Evolutionary conservation across 92 coral and sea anemone genomes (phyloP), one percentile per base, ranked within the genome.

Genomic region (Micromussa lordhowensis): DNA sequence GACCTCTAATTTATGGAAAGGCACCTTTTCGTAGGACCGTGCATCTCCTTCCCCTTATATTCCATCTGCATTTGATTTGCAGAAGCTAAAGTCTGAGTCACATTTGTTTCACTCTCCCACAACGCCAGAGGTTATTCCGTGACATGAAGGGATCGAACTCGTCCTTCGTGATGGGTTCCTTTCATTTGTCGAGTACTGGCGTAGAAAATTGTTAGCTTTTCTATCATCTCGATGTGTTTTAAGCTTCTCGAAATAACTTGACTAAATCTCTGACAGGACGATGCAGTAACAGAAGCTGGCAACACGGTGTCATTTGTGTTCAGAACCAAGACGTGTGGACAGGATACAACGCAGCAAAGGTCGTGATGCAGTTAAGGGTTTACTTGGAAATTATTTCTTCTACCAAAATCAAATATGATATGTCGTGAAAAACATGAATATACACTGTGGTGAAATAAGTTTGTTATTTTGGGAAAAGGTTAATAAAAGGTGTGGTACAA

Each of bases 231-330:
- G 5, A 1, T 55, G 5, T 16, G 61, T 55, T 55, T 54, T 44
- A 44, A 55, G 22, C 61, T 0, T 55, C 61, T 55, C 22, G 11
- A 55, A 55, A 19, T 26, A 40, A 57, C n/a, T 17, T 5, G 16
- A 1, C 63, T 35, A 34, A 31, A 53, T 72, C 79, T 66, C 70
- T 85, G 44, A 29, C 92, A 95, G 98, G 98, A 94, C 82, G 96
- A 92, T n/a, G 88, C 93, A 13, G 61, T 95, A 29, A 79, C 59
- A 66, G 59, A 75, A 57, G 93, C 94, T 28, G 85, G 88, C 34
- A 87, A 83, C 61, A 85, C 88, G 29, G 90, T 95, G 63, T 91
- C 94, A 53, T 95, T 95, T 81, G 94, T 95, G 1, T 95, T 95
- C 72, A 93, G 94, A 63, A 95, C 88, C 66, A 94, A 95, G 79